A percentile compares a stretch with the other conserved stretches of the same genome.
Evolutionary conservation across 2,888 invertebrate genomes (phyloP).

Genomic region (Stenichneumon culpator): DNA sequence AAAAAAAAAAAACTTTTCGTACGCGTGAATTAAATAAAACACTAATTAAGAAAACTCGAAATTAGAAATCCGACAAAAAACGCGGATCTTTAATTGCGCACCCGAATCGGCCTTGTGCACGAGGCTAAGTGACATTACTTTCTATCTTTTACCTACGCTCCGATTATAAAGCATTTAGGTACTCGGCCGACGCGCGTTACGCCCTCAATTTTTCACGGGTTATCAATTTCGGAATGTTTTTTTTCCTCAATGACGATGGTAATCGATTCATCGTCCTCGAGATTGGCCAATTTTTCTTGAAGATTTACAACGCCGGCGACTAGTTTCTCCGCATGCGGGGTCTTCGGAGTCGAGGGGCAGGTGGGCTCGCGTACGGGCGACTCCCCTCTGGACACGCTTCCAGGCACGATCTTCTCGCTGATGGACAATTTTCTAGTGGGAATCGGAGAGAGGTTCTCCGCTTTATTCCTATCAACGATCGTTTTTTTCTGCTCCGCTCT

Average conservation of each 20-base stretch:
- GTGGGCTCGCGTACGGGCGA: constrained; percentile 14
- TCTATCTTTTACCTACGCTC: background rate
- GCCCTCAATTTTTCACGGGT: background rate
- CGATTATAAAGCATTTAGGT: background rate
- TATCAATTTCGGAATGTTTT: constrained; percentile 66
- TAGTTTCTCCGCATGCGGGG: constrained; percentile 70
- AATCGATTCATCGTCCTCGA: constrained; percentile 58
- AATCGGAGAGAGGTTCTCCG: background rate
- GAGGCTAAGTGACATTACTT: background rate
- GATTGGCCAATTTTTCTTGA: constrained; percentile 53
- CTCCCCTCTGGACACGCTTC: constrained; percentile 50
- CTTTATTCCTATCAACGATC: background rate
- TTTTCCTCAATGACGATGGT: constrained; percentile 51
- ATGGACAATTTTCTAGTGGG: constrained; percentile 43
- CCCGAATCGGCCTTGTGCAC: background rate
- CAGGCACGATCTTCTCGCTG: constrained; percentile 61
- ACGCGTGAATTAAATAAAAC: constrained; percentile 40
- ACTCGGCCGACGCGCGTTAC: background rate
- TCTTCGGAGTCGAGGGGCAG: constrained; percentile 70
- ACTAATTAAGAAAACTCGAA: constrained; percentile 7
- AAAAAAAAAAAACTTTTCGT: constrained; percentile 51
- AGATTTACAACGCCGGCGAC: constrained; percentile 70
- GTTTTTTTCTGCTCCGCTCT: background rate
- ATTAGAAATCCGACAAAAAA: background rate
- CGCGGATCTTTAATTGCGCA: background rate